Conservation (phyloP, 1,140 invertebrate genomes). For the Cylas formicarius region DNA sequence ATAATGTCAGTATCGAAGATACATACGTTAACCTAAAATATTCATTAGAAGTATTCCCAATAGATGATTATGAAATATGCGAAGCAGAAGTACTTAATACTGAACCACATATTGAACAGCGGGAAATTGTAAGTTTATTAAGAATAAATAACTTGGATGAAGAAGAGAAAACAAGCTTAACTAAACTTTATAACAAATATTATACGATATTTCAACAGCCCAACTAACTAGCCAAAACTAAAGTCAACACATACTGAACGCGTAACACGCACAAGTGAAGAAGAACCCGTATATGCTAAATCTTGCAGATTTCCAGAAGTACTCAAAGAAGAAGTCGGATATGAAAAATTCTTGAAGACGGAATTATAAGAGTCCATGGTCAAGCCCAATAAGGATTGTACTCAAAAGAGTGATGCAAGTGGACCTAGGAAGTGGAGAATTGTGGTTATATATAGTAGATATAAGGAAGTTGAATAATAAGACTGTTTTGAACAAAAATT, state of each 20-base stretch:
- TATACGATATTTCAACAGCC: too few species aligned
- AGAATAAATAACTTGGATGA: not conserved
- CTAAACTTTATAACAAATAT: not conserved
- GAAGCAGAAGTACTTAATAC: not conserved
- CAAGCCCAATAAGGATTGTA: too few species aligned
- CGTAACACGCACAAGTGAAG: too few species aligned
- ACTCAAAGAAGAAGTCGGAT: not conserved
- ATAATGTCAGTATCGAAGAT: conserved; percentile 9
- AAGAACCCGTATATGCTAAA: not conserved
- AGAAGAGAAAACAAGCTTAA: not conserved
- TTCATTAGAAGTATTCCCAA: not conserved
- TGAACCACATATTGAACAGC: not conserved
- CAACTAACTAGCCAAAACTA: too few species aligned
- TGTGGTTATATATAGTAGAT: conserved; percentile 5
- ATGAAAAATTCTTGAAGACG: not conserved
- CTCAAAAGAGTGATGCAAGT: too few species aligned
- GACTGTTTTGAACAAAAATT: too few species aligned
- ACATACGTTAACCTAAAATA: not conserved
- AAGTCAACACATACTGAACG: too few species aligned
- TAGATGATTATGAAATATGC: conserved; percentile 9
- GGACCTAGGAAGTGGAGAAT: not conserved
- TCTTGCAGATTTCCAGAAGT: not conserved
- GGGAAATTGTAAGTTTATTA: conserved; percentile 3
- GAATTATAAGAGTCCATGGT: not conserved
- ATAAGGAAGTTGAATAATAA: too few species aligned